Percentiles rank a stretch among this genome's conserved stretches.
phyloP scores from a whole-genome alignment of 2,888 invertebrate genomes.

The Orchesella flavescens region DNA sequence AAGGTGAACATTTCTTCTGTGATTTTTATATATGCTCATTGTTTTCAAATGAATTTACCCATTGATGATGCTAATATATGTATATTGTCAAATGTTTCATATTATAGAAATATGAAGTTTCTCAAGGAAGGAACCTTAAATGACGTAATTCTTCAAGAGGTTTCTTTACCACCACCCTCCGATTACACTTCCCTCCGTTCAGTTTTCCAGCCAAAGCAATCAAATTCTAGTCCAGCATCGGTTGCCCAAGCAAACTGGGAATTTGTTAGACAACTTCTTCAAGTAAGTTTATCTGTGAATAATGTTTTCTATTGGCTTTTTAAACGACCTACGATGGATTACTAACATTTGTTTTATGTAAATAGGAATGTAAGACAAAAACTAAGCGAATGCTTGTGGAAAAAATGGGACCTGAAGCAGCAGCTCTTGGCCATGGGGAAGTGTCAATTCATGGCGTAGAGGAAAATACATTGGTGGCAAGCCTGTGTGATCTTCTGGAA shows the following conservation, averaged over 20 bases:
- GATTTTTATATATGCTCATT: background rate
- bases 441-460: constrained; percentile 84
- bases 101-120: constrained; percentile 68
- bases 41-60: constrained; percentile 5
- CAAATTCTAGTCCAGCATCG: constrained; percentile 83
- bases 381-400: constrained; percentile 99
- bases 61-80: constrained; percentile 2
- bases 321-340: too few species aligned
- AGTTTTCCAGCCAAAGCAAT: constrained; percentile 71
- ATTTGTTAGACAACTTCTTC: constrained; percentile 96
- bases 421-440: constrained; percentile 92
- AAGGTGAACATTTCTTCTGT: constrained; percentile 75
- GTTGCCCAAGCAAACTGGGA: constrained; percentile 98
- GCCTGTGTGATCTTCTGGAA: constrained; percentile 96
- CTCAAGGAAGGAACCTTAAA: constrained; percentile 71
- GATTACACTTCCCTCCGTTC: constrained; percentile 69
- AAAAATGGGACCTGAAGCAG: constrained; percentile 98
- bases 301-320: too few species aligned
- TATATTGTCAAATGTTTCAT: background rate
- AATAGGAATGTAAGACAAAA: constrained; percentile 90
- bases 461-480: constrained; percentile 98
- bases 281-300: constrained; percentile 79
- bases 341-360: too few species aligned
- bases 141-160: constrained; percentile 69
- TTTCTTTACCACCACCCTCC: constrained; percentile 63